Conservation (phyloP, 1,140 invertebrate species). For the Zaprionus capensis region DNA sequence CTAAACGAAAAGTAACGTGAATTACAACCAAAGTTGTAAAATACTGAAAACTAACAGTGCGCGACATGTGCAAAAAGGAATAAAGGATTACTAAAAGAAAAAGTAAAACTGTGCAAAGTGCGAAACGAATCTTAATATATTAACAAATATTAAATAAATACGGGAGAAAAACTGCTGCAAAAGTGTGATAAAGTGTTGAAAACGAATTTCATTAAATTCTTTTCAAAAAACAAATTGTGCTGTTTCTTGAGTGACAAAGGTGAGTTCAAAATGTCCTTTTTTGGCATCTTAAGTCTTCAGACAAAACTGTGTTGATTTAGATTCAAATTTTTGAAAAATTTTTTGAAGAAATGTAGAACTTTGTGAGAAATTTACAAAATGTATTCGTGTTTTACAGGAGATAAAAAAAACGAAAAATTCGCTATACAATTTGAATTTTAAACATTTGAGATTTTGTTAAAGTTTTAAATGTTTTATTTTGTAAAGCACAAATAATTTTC, state of each 20-base stretch:
- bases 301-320: constrained; percentile 4
- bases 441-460: background rate
- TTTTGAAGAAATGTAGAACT: no score
- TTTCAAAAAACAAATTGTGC: constrained; percentile 40
- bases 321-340: background rate
- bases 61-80: constrained; percentile 66
- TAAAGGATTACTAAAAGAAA: constrained; percentile 42
- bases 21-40: background rate
- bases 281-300: background rate
- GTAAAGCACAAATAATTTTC: background rate
- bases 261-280: constrained; percentile 64
- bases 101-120: constrained; percentile 63
- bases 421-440: background rate
- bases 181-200: constrained; percentile 57
- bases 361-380: no score
- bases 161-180: constrained; percentile 46
- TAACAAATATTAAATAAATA: constrained; percentile 36
- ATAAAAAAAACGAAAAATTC: no score
- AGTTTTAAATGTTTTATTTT: background rate
- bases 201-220: constrained; percentile 48
- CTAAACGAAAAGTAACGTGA: constrained; percentile 34
- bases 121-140: constrained; percentile 45
- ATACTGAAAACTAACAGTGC: constrained; percentile 49
- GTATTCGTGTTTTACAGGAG: no score
- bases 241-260: constrained; percentile 72